Evolutionary conservation across 2,888 invertebrate genomes (phyloP), one percentile per base, ranked within the genome.

Genomic region (Eurois occulta): DNA sequence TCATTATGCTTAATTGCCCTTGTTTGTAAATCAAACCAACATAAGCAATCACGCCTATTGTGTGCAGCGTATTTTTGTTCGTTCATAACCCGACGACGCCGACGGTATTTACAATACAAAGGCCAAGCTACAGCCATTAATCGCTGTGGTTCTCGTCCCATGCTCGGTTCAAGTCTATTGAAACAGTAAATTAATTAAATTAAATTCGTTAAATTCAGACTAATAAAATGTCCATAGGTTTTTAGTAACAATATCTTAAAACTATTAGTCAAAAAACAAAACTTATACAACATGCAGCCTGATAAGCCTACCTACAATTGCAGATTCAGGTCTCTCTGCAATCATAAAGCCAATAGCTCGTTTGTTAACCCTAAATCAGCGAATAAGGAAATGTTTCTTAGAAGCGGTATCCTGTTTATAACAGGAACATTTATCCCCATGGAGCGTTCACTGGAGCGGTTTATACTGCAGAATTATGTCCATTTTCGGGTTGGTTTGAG

Each of bases 331-430:
- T n/a, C n/a, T n/a, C n/a, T n/a, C n/a, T n/a, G n/a, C n/a, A n/a
- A n/a, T n/a, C n/a, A n/a, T n/a, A n/a, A 80, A 43, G 38, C n/a
- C 43, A 46, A 74, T 55, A 35, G 55, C 21, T 18, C 24, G 75
- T 35, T 46, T 48, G 58, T 83, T 58, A 67, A 60, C 60, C 60
- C 66, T 38, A 70, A 78, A 66, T 38, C 52, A 18, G 58, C n/a
- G 38, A 69, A 48, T 4, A 28, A 43, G n/a, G 24, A 48, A 48
- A 24, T 46, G 62, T 46, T 43, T 18, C 28, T 67, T n/a, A 60
- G 38, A 24, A 80, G 55, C 18, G n/a, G 62, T 28, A 70, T 67
- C 38, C 58, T 67, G 62, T 85, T 80, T 46, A 71, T 67, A 38
- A 38, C 46, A 41, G 35, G n/a, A n/a, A n/a, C 55, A 62, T 41